phyloP scores from a whole-genome alignment of 2,113 vertebrate genomes.

The Micronycteris hirsuta region DNA sequence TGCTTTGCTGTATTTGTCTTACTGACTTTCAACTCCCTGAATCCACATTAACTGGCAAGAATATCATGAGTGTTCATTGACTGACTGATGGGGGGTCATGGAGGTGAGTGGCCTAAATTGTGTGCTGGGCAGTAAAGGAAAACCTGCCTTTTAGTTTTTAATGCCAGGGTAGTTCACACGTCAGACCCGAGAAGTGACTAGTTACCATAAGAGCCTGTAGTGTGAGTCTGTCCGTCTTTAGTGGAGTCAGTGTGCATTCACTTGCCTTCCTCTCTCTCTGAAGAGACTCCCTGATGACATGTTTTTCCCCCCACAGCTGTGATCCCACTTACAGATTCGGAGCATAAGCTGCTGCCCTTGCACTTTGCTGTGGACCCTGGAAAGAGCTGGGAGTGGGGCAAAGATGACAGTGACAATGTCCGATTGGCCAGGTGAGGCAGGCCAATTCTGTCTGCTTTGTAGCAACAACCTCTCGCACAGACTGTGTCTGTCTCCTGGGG shows the following conservation, averaged over 20 bases:
- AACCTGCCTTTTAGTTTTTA: neutral
- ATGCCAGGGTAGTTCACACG: neutral
- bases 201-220: neutral
- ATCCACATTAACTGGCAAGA: neutral
- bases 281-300: neutral
- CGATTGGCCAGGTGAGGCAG: constrained; percentile 89
- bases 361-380: constrained; percentile 98
- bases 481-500: neutral
- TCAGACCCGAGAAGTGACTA: neutral
- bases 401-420: constrained; percentile 92
- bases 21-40: neutral
- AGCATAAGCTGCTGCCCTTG: constrained; percentile 96
- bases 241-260: neutral
- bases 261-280: neutral
- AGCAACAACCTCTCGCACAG: neutral
- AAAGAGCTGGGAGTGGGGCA: constrained; percentile 96
- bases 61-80: neutral
- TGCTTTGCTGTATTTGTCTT: neutral
- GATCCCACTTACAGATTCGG: constrained; percentile 95
- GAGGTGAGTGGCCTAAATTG: neutral
- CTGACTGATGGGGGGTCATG: neutral
- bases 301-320: constrained; percentile 83
- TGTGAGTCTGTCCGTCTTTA: neutral
- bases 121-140: neutral
- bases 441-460: neutral